Evolutionary conservation across 37 sponge, comb jelly and placozoan genomes (phyloP).

Genomic region (Oopsacas minuta): DNA sequence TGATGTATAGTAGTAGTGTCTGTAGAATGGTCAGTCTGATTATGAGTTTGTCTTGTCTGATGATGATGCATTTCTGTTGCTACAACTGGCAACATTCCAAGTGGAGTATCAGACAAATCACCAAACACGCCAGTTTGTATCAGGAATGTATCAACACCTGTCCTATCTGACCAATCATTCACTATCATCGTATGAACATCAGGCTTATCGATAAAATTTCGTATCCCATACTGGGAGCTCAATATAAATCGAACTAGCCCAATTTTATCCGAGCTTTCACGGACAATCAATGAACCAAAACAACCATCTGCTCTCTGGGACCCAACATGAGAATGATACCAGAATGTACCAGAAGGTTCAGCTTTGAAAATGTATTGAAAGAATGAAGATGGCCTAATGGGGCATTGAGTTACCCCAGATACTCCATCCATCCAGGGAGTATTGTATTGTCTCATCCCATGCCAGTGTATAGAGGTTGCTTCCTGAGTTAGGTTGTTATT

Average conservation of each 20-base stretch:
- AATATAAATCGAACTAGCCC: background rate
- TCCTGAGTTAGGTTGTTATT: slow-evolving; percentile 42
- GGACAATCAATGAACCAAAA: slow-evolving; percentile 54
- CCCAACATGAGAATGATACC: slow-evolving; percentile 74
- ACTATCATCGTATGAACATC: slow-evolving; percentile 47
- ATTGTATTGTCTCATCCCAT: slow-evolving; percentile 55
- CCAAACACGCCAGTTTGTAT: background rate
- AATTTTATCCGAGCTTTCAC: slow-evolving; percentile 8
- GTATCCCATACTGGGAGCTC: background rate
- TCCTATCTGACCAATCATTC: slow-evolving; percentile 50
- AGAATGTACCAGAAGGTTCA: slow-evolving; percentile 46
- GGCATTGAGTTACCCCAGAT: slow-evolving; percentile 42
- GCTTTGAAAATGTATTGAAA: slow-evolving; percentile 52
- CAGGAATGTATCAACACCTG: slow-evolving; percentile 28
- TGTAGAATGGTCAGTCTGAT: background rate
- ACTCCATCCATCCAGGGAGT: slow-evolving; percentile 72
- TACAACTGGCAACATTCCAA: background rate
- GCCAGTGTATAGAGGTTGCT: slow-evolving; percentile 61
- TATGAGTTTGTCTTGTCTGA: too few relatives aligned
- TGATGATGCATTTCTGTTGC: too few relatives aligned
- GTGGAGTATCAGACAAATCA: background rate
- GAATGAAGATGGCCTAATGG: slow-evolving; percentile 28
- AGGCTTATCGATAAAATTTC: slow-evolving; percentile 24
- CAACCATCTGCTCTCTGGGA: slow-evolving; percentile 60
- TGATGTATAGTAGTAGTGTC: slow-evolving; percentile 13